phyloP scores from a whole-genome alignment of 2,797 vertebrate genomes.

The Malurus leucopterus region DNA sequence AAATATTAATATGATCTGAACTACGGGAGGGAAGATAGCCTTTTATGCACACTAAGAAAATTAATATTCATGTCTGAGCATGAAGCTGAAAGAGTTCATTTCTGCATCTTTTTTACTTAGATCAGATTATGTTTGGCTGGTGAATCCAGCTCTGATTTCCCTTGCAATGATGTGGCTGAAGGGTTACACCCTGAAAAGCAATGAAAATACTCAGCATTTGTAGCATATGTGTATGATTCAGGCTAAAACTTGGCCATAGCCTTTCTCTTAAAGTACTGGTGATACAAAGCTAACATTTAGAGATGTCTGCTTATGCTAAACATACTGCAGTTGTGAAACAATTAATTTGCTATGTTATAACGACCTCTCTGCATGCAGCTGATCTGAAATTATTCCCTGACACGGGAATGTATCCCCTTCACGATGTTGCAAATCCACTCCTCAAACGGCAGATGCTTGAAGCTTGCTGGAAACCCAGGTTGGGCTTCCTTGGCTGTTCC shows the following conservation, averaged over 20 bases:
- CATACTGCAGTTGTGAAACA: not conserved
- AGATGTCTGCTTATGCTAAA: not conserved
- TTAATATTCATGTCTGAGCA: not conserved
- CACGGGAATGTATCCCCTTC: not conserved
- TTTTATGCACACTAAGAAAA: not conserved
- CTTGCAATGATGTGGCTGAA: not conserved
- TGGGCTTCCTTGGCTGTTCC: not conserved
- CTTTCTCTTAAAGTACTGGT: not conserved
- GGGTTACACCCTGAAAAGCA: constrained; percentile 21
- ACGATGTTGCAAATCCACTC: not conserved
- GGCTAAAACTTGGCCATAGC: not conserved
- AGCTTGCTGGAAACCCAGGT: not conserved
- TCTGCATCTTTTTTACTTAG: constrained; percentile 15
- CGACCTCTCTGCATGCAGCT: not conserved
- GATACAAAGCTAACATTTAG: not conserved
- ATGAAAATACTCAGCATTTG: not conserved
- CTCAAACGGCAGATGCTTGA: not conserved
- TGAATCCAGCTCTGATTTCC: not conserved
- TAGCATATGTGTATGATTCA: not conserved
- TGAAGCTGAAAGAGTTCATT: not conserved
- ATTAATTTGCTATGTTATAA: not conserved
- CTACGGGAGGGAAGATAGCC: not conserved
- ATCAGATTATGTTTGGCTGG: not conserved
- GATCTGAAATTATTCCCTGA: not conserved
- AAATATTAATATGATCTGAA: not conserved